Percentiles rank a stretch among this genome's conserved stretches.
These are phyloP conservation scores for Kradibia gibbosae DNA, from an alignment of 1,140 invertebrate species.

Conservation along the genomic window DNA sequence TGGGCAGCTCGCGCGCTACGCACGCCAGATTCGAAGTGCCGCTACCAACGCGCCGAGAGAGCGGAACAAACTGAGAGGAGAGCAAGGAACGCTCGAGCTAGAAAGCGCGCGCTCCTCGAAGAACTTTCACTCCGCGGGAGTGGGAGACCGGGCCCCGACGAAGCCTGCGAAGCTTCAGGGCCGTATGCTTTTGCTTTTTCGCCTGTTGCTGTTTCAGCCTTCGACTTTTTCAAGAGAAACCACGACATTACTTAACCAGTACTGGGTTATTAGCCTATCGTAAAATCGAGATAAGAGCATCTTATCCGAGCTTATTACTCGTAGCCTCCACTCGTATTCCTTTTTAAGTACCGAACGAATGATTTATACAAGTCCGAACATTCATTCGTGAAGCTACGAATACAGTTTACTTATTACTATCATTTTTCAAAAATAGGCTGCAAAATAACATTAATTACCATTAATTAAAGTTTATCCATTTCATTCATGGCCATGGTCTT, in stretches of 20 bases:
- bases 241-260: neutral
- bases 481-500: no score
- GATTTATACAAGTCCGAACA: neutral
- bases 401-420: neutral
- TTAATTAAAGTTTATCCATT: no score
- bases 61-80: slow-evolving; percentile 32
- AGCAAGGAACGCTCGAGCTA: slow-evolving; percentile 10
- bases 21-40: neutral
- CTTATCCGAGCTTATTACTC: neutral
- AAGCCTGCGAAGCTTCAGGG: neutral
- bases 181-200: slow-evolving; percentile 16
- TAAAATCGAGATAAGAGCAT: neutral
- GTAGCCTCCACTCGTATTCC: neutral
- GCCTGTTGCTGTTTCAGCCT: neutral
- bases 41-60: slow-evolving; percentile 31
- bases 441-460: no score
- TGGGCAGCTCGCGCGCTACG: slow-evolving; percentile 3
- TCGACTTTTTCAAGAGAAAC: neutral
- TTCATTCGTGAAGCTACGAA: neutral
- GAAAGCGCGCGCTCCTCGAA: slow-evolving; percentile 27
- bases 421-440: no score
- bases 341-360: no score
- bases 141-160: slow-evolving; percentile 19
- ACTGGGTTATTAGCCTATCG: neutral
- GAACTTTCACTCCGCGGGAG: slow-evolving; percentile 37